Evolutionary conservation across 92 coral and sea anemone species (phyloP).

Genomic region (Phenganax stokvisi): DNA sequence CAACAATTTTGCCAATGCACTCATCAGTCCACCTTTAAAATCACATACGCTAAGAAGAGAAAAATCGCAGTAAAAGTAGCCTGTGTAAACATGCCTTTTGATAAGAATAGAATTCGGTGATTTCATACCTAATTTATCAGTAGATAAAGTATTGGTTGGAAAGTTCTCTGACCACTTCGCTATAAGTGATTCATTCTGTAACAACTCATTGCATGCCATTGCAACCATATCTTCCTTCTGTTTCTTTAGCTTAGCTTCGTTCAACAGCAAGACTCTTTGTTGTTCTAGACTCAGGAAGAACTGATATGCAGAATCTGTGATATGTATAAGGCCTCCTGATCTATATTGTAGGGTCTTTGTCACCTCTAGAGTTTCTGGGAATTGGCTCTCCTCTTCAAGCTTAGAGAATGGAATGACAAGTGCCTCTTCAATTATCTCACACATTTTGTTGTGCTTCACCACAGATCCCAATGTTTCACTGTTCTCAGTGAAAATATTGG

Average conservation of each 20-base stretch:
- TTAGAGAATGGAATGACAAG: constrained; percentile 40
- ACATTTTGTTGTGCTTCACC: constrained; percentile 16
- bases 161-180: neutral
- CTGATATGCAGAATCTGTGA: constrained; percentile 17
- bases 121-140: neutral
- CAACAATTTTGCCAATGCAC: too few relatives aligned
- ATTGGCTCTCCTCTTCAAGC: constrained; percentile 36
- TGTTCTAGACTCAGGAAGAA: constrained; percentile 47
- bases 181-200: constrained; percentile 15
- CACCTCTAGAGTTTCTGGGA: constrained; percentile 43
- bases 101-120: neutral
- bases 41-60: too few relatives aligned
- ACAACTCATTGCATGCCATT: constrained; percentile 21
- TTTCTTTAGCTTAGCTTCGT: constrained; percentile 29
- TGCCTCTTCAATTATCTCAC: constrained; percentile 38
- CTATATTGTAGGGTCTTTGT: constrained; percentile 38
- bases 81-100: too few relatives aligned
- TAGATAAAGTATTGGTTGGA: neutral
- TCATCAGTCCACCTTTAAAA: too few relatives aligned
- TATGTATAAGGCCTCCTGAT: constrained; percentile 42
- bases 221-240: constrained; percentile 30
- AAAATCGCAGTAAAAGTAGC: too few relatives aligned
- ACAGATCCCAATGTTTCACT: constrained; percentile 30
- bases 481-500: constrained; percentile 21
- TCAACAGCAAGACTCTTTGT: constrained; percentile 35